These are phyloP conservation scores for Chelidonichthys spinosus DNA, from an alignment of 2,797 vertebrate genomes.

Conservation along the genomic window DNA sequence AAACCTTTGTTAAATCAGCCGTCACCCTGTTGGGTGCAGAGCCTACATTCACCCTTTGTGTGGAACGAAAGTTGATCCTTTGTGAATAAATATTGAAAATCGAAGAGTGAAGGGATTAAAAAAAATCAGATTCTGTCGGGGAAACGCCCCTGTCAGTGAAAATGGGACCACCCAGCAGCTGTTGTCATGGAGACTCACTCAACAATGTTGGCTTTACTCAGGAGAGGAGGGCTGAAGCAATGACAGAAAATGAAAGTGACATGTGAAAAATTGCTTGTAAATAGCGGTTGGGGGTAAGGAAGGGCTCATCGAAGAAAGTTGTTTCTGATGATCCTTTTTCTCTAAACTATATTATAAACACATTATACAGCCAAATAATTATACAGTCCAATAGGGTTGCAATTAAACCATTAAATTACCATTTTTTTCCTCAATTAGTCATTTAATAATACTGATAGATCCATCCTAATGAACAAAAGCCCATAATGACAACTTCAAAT, in stretches of 20 bases:
- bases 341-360: background rate
- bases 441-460: background rate
- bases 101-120: slow-evolving; percentile 26
- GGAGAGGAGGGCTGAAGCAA: slow-evolving; percentile 38
- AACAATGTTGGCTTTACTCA: slow-evolving; percentile 59
- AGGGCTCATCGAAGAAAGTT: slow-evolving; percentile 6
- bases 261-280: slow-evolving; percentile 54
- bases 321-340: background rate
- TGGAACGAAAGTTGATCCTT: slow-evolving; percentile 4
- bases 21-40: background rate
- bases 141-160: slow-evolving; percentile 24
- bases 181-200: slow-evolving; percentile 69
- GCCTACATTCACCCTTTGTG: background rate
- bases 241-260: slow-evolving; percentile 63
- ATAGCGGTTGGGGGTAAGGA: slow-evolving; percentile 9
- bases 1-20: slow-evolving; percentile 3
- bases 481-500: background rate
- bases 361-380: background rate
- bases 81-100: slow-evolving; percentile 43
- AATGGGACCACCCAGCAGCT: slow-evolving; percentile 62
- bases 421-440: background rate
- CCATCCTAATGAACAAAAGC: background rate
- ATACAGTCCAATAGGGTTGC: background rate
- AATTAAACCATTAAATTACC: background rate
- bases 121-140: slow-evolving; percentile 44